These are phyloP conservation scores for Amphipoea lucens DNA, from an alignment of 2,888 invertebrate species.

Conservation along the genomic window DNA sequence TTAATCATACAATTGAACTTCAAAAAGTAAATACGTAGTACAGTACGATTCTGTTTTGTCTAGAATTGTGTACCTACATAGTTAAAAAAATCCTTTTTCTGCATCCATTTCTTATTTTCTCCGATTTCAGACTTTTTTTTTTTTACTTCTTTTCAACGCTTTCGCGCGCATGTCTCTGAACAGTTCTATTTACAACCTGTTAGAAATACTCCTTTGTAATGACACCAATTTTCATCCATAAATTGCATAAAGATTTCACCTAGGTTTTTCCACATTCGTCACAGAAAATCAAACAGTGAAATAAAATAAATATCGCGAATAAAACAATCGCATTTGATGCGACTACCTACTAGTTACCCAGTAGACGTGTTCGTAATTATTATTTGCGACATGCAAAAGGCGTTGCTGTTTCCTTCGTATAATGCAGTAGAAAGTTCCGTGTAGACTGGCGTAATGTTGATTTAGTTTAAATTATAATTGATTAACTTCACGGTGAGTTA, in stretches of 20 bases:
- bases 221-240: not conserved
- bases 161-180: no score
- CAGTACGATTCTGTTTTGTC: not conserved
- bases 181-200: not conserved
- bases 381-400: constrained; percentile 76
- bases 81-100: not conserved
- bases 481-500: constrained; percentile 8
- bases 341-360: not conserved
- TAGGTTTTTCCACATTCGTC: no score
- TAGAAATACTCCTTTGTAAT: not conserved
- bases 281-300: not conserved
- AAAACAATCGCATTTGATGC: constrained; percentile 2
- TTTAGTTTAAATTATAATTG: constrained; percentile 17
- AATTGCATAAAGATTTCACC: not conserved
- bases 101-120: not conserved
- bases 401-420: constrained; percentile 63
- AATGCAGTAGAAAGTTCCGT: constrained; percentile 29
- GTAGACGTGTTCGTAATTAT: constrained; percentile 53
- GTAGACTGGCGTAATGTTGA: constrained; percentile 14
- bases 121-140: accelerated
- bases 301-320: not conserved
- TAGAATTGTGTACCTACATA: not conserved
- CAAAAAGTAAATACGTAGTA: not conserved
- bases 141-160: not conserved
- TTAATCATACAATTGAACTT: not conserved